Evolutionary conservation across 2,113 vertebrate genomes (phyloP).

Genomic region (Misgurnus mizolepis): DNA sequence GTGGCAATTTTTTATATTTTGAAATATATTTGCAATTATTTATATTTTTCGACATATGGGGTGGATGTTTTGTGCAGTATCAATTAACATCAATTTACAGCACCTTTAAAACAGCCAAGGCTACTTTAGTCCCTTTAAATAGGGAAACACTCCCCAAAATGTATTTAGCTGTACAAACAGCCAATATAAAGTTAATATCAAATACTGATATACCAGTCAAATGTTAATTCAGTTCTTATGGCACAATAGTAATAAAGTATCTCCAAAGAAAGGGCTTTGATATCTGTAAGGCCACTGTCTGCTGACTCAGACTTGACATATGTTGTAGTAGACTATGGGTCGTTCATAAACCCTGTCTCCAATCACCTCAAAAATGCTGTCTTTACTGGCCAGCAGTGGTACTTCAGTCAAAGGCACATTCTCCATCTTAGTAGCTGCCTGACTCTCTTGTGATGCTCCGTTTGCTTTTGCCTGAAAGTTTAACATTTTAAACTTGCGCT

Average conservation of each 20-base stretch:
- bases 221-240: neutral
- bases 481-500: neutral
- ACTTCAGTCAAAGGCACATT: conserved; percentile 68
- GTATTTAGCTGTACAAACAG: conserved; percentile 5
- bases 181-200: neutral
- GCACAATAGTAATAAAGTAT: conserved; percentile 20
- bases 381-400: conserved; percentile 65
- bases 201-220: neutral
- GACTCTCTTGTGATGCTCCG: conserved; percentile 56
- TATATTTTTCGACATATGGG: too few species aligned
- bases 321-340: conserved; percentile 78
- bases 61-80: too few species aligned
- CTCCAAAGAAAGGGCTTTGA: neutral
- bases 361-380: conserved; percentile 65
- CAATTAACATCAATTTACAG: too few species aligned
- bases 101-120: too few species aligned
- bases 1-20: too few species aligned
- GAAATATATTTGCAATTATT: too few species aligned
- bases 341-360: conserved; percentile 63
- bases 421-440: conserved; percentile 46
- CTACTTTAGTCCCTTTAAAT: neutral
- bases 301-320: conserved; percentile 78
- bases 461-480: conserved; percentile 57
- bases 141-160: neutral
- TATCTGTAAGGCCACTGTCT: conserved; percentile 28